phyloP scores from a whole-genome alignment of 1,140 invertebrate genomes.

The Lucilia sericata region DNA sequence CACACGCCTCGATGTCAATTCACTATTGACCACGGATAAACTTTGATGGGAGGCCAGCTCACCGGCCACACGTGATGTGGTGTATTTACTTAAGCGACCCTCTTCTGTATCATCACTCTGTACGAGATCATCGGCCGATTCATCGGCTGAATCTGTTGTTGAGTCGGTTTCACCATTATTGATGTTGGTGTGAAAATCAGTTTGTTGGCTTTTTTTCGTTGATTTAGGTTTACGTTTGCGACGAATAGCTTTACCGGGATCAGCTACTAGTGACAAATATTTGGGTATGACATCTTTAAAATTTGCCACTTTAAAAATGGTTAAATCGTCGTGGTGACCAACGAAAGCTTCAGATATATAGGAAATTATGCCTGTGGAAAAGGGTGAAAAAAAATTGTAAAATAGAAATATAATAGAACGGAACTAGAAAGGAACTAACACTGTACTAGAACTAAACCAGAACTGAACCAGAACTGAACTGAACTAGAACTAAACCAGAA shows the following conservation, averaged over 20 bases:
- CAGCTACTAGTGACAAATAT: slow-evolving; percentile 61
- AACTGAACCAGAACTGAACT: too few species aligned
- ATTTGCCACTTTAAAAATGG: slow-evolving; percentile 59
- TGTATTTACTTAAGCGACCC: slow-evolving; percentile 53
- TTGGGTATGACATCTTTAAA: slow-evolving; percentile 60
- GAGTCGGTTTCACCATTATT: slow-evolving; percentile 47
- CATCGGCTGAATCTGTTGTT: slow-evolving; percentile 51
- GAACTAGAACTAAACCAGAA: too few species aligned
- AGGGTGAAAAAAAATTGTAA: too few species aligned
- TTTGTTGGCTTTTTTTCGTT: not conserved
- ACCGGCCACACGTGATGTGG: slow-evolving; percentile 54
- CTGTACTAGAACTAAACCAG: too few species aligned
- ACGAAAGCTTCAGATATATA: slow-evolving; percentile 61
- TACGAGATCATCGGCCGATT: slow-evolving; percentile 45
- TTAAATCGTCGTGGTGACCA: slow-evolving; percentile 61
- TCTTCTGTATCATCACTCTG: slow-evolving; percentile 49
- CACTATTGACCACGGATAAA: slow-evolving; percentile 55
- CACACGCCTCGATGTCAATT: slow-evolving; percentile 56
- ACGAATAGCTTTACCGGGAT: slow-evolving; percentile 58
- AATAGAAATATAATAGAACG: not conserved
- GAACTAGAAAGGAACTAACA: too few species aligned
- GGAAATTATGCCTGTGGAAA: slow-evolving; percentile 57
- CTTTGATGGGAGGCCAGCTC: slow-evolving; percentile 59
- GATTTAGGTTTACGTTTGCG: slow-evolving; percentile 46
- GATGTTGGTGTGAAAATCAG: not conserved